Evolutionary conservation across 2,113 vertebrate genomes (phyloP).

Genomic region (Paradoxurus hermaphroditus): DNA sequence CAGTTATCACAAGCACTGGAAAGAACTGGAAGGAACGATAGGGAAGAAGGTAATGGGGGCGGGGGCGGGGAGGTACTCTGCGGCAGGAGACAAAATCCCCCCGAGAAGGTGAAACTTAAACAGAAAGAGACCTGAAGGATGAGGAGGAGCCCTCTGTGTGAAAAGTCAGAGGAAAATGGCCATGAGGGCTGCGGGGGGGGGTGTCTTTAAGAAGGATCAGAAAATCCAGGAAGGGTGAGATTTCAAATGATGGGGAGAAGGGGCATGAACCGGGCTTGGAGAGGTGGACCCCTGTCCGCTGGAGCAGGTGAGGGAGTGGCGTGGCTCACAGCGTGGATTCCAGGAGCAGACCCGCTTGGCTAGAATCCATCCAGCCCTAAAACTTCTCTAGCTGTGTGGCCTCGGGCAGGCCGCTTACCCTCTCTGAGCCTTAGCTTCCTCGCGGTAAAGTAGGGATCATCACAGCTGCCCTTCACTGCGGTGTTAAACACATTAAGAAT

Average conservation of each 20-base stretch:
- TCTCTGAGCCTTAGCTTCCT: neutral
- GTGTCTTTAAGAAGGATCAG: neutral
- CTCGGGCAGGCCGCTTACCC: neutral
- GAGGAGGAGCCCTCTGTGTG: neutral
- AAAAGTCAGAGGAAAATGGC: neutral
- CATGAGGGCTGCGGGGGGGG: neutral
- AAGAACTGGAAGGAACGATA: neutral
- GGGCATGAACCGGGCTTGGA: neutral
- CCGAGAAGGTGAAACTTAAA: neutral
- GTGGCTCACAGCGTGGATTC: neutral
- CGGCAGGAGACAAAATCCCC: neutral
- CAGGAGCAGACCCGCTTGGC: neutral
- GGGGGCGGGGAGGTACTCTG: neutral
- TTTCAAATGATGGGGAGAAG: neutral
- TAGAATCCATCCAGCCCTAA: neutral
- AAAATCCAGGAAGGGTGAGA: neutral
- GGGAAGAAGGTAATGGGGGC: accelerated
- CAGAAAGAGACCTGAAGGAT: neutral
- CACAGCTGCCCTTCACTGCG: accelerated
- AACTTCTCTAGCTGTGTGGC: neutral
- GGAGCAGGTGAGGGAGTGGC: too few species aligned
- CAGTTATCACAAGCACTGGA: neutral
- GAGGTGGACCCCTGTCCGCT: neutral
- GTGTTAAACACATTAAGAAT: neutral
- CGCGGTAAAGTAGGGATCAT: neutral